Base-by-base conservation (phyloP, 1,140 invertebrate species). In the Cataglyphis hispanica region DNA sequence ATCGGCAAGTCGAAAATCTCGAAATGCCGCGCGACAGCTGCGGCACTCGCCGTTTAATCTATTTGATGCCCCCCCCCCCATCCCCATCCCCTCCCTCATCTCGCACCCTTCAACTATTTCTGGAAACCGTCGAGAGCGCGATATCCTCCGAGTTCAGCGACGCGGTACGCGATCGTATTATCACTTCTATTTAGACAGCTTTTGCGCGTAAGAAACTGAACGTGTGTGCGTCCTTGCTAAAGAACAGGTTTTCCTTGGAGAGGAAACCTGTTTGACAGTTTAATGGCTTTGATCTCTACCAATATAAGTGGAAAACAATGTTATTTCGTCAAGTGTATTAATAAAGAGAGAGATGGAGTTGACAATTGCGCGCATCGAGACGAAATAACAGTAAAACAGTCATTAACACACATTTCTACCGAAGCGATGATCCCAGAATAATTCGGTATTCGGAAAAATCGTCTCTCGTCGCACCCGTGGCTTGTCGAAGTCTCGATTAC, bases 31-130 rank as follows among this genome's bases (percentile, higher is more conserved):
- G 63, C 34, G 83, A 76, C 87, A 88, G 75, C 81, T 83, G 78
- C 78, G 78, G 66, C 67, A 83, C 67, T 61, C 77, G 84, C 87
- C 75, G 67, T 86, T 89, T 84, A 83, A 89, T 74, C 78, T 86
- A 88, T 85, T 86, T 46, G 78, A 83, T 34, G 58, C 37, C 7
- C 11, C 22, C 27, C 37, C 7, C 11, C 22, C 27, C 37, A 37
- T 25, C 10, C 6, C 22, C 37, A 11, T 27, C 4, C 3, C 4
- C 43, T 46, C 43, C 13, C 13, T n/a, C n/a, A n/a, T n/a, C 11
- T 2, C 13, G 46, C 46, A 50, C 46, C 46, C 46, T 50, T 37
- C 53, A 34, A 27, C 60, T 76, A 76, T 77, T 86, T 86, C 61
- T 63, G 61, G 34, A 66, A 76, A 85, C 74, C 72, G n/a, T 77